phyloP scores from a whole-genome alignment of 2,888 invertebrate genomes.

The Melanotus villosus region DNA sequence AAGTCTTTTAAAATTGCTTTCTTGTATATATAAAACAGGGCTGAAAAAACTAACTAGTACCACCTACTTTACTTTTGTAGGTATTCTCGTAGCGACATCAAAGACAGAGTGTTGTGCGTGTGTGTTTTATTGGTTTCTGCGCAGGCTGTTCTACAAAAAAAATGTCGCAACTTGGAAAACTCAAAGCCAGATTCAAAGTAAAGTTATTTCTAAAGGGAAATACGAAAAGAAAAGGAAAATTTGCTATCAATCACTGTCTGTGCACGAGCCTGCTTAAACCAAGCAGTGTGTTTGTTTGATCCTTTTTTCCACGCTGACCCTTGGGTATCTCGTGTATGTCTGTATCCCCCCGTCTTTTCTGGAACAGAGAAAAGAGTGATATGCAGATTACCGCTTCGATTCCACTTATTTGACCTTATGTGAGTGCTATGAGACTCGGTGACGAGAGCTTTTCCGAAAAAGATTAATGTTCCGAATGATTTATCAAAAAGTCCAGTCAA shows the following conservation, averaged over 20 bases:
- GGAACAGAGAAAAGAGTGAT: conserved; percentile 30
- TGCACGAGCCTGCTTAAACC: conserved; percentile 58
- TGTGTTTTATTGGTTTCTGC: conserved; percentile 31
- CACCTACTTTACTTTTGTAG: not conserved
- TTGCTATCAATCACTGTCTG: conserved; percentile 62
- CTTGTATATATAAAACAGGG: not conserved
- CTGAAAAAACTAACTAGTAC: not conserved
- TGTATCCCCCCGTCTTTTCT: conserved; percentile 20
- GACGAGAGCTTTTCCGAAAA: conserved; percentile 18
- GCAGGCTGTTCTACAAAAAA: conserved; percentile 26
- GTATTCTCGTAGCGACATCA: conserved; percentile 22
- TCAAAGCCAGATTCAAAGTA: conserved; percentile 41
- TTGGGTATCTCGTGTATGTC: conserved; percentile 41
- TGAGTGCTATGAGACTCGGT: conserved; percentile 22
- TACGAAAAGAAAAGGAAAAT: conserved; percentile 51
- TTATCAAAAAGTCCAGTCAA: conserved; percentile 3
- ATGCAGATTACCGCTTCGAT: conserved; percentile 38
- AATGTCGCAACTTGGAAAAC: conserved; percentile 35
- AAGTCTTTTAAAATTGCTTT: not conserved
- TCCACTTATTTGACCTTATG: conserved; percentile 36
- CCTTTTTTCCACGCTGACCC: conserved; percentile 57
- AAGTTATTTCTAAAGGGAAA: conserved; percentile 49
- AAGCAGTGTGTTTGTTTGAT: conserved; percentile 58
- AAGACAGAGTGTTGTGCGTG: conserved; percentile 25
- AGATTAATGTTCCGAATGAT: conserved; percentile 32